Evolutionary conservation across 2,113 vertebrate species (phyloP).

Genomic region (Macquaria ambigua): DNA sequence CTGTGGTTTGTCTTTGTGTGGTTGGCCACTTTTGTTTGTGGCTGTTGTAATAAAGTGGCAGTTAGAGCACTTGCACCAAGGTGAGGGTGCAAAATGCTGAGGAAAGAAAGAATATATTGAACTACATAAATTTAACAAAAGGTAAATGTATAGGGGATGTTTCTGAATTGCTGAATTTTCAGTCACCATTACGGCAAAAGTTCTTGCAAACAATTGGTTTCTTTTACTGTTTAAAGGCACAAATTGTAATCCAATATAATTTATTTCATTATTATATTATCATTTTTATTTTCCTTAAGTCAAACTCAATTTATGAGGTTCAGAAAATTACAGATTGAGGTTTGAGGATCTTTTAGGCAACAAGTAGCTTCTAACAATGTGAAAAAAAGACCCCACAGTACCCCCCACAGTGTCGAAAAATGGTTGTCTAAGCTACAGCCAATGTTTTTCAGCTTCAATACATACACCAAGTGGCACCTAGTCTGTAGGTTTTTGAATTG

Average conservation of each 20-base stretch:
- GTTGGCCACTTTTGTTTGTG: slow-evolving; percentile 55
- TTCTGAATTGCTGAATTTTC: slow-evolving; percentile 29
- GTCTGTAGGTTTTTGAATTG: slow-evolving; percentile 19
- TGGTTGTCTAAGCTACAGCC: not conserved
- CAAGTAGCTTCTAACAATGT: not conserved
- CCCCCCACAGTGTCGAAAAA: not conserved
- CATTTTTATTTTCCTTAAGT: not conserved
- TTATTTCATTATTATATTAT: not conserved
- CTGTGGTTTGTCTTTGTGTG: slow-evolving; percentile 58
- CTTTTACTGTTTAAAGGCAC: not conserved
- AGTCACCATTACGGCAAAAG: not conserved
- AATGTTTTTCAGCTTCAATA: slow-evolving; percentile 7
- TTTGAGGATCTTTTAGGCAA: slow-evolving; percentile 1
- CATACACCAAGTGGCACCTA: slow-evolving; percentile 9
- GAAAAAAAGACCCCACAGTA: not conserved
- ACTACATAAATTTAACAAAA: slow-evolving; percentile 18
- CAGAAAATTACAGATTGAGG: not conserved
- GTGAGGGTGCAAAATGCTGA: slow-evolving; percentile 36
- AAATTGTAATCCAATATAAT: not conserved
- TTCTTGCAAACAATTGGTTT: not conserved
- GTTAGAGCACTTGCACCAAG: slow-evolving; percentile 31
- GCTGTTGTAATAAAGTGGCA: slow-evolving; percentile 56
- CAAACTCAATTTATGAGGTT: not conserved
- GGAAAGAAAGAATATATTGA: slow-evolving; percentile 5
- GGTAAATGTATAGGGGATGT: not conserved